Conservation (phyloP, 92 coral and sea anemone genomes). For the Siderastrea siderea region DNA sequence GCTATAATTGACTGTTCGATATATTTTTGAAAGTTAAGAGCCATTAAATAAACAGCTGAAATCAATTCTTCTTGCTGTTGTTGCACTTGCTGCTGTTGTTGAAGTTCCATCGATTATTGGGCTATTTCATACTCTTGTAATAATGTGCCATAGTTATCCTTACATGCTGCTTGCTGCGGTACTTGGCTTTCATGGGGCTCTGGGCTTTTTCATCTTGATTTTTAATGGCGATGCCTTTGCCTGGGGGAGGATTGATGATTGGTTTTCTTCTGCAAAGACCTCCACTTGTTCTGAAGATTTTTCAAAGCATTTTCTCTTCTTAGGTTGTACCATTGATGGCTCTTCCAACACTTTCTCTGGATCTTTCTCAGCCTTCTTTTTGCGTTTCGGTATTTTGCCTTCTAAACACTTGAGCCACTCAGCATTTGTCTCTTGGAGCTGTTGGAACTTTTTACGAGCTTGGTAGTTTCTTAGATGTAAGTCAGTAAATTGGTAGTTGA, state of each 20-base stretch:
- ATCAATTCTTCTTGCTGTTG: not conserved
- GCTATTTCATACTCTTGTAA: not conserved
- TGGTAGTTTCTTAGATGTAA: not conserved
- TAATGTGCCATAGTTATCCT: not conserved
- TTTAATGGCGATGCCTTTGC: not conserved
- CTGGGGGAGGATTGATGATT: not conserved
- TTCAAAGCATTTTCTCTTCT: not conserved
- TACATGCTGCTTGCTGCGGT: not conserved
- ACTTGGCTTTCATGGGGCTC: not conserved
- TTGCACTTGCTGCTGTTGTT: not conserved
- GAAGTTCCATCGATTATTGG: not conserved
- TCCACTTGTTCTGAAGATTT: not conserved
- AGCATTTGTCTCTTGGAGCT: not conserved
- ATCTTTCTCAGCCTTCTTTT: not conserved
- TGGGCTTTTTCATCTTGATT: not conserved
- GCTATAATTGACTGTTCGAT: not conserved
- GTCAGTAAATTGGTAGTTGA: not conserved
- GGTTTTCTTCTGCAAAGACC: not conserved
- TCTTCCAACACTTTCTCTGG: slow-evolving; percentile 16
- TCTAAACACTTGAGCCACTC: not conserved
- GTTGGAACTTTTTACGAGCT: not conserved
- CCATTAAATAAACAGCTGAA: not conserved
- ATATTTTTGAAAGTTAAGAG: not conserved
- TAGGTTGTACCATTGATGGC: not conserved
- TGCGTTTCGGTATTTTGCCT: not conserved